Evolutionary conservation across 2,113 vertebrate species (phyloP).

Genomic region (Cavia aperea): DNA sequence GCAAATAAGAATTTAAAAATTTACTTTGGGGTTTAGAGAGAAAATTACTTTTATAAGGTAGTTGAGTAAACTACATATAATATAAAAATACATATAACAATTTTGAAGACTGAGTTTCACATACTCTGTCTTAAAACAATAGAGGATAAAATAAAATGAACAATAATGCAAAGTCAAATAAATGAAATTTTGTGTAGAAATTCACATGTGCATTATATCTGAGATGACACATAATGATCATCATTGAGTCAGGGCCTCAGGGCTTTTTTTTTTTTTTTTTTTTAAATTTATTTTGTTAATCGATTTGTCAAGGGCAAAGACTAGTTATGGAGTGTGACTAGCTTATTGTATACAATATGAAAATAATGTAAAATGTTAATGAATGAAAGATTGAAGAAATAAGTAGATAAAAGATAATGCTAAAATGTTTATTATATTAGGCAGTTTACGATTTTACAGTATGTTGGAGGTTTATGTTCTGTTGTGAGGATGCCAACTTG

Average conservation of each 20-base stretch:
- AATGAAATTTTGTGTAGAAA: slow-evolving; percentile 6
- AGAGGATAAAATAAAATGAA: neutral
- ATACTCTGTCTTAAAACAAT: neutral
- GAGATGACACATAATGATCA: slow-evolving; percentile 12
- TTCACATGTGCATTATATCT: slow-evolving; percentile 31
- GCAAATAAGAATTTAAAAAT: slow-evolving; percentile 47
- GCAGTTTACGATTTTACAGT: slow-evolving; percentile 9
- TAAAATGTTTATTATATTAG: slow-evolving; percentile 9
- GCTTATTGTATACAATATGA: slow-evolving; percentile 15
- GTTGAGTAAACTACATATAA: neutral
- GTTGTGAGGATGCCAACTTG: neutral
- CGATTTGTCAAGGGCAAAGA: slow-evolving; percentile 66
- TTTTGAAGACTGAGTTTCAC: neutral
- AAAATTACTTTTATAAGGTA: slow-evolving; percentile 49
- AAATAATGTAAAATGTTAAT: slow-evolving; percentile 58
- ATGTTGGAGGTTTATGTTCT: slow-evolving; percentile 24
- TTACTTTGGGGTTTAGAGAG: slow-evolving; percentile 40
- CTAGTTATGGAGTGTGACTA: slow-evolving; percentile 58
- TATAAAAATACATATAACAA: neutral
- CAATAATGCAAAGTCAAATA: neutral
- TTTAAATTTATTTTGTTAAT: slow-evolving; percentile 55
- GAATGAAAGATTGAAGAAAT: slow-evolving; percentile 28
- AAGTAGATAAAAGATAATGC: slow-evolving; percentile 11
- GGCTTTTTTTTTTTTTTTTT: slow-evolving; percentile 34
- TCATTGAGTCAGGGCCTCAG: slow-evolving; percentile 23